Conservation (phyloP, 2,113 vertebrate genomes). For the Alligator sinensis region DNA sequence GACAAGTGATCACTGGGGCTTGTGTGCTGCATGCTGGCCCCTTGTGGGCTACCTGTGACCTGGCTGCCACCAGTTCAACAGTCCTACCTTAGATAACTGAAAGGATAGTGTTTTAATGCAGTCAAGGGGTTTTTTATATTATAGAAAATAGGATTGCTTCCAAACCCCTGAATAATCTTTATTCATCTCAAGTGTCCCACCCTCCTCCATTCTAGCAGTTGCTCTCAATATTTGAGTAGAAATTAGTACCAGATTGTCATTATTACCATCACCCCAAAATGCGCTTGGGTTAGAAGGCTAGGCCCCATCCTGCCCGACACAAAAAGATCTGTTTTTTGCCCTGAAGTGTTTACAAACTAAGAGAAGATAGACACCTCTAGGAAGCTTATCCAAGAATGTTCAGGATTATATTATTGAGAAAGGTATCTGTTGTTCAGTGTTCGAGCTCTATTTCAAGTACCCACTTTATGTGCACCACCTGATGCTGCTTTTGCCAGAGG, state of each 20-base stretch:
- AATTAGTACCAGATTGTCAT: neutral
- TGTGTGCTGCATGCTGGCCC: too few relatives aligned
- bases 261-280: neutral
- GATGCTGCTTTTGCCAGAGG: neutral
- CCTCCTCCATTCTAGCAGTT: neutral
- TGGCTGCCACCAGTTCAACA: too few relatives aligned
- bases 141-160: neutral
- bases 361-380: neutral
- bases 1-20: too few relatives aligned
- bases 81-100: too few relatives aligned
- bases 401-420: neutral
- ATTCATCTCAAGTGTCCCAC: neutral
- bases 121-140: too few relatives aligned
- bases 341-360: neutral
- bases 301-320: neutral
- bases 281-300: neutral
- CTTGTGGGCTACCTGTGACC: too few relatives aligned
- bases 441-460: neutral
- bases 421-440: neutral
- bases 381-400: conserved; percentile 2
- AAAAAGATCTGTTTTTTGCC: neutral
- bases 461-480: neutral
- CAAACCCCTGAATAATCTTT: neutral
- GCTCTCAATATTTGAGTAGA: neutral
- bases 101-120: too few relatives aligned